Evolutionary conservation across 2,797 vertebrate species (phyloP).

Genomic region (Nannoperca obscura): DNA sequence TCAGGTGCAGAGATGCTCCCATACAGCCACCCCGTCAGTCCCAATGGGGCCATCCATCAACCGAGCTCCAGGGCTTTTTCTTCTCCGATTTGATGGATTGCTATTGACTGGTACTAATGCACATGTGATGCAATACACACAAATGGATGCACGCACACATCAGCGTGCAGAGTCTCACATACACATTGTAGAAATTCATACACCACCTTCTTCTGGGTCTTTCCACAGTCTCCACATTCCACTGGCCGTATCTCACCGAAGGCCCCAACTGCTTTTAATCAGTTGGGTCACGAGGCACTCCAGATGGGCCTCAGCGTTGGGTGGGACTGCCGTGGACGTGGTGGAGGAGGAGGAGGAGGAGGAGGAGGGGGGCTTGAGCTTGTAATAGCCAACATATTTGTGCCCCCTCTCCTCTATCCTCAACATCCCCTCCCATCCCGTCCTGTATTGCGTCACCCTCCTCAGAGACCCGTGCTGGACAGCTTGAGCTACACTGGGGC

Average conservation of each 20-base stretch:
- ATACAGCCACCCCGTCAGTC: conserved; percentile 40
- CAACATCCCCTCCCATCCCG: conserved; percentile 60
- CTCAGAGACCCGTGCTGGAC: conserved; percentile 76
- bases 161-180: conserved; percentile 44
- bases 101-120: conserved; percentile 53
- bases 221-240: conserved; percentile 84
- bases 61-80: conserved; percentile 35
- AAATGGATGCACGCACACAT: conserved; percentile 35
- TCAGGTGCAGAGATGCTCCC: conserved; percentile 61
- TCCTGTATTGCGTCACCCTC: conserved; percentile 82
- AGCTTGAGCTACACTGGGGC: conserved; percentile 49
- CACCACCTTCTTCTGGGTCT: conserved; percentile 69
- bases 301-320: conserved; percentile 85
- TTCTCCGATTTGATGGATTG: conserved; percentile 65
- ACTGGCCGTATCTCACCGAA: conserved; percentile 81
- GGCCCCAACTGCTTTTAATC: conserved; percentile 86
- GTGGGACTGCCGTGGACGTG: conserved; percentile 77
- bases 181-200: conserved; percentile 54
- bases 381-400: conserved; percentile 84
- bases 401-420: conserved; percentile 64
- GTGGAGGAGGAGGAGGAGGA: conserved; percentile 48
- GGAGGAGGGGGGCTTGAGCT: conserved; percentile 58
- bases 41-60: conserved; percentile 69
- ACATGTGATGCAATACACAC: conserved; percentile 27
- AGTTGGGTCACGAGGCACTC: conserved; percentile 84